Conservation (phyloP, 2,888 invertebrate genomes). For the Polydrusus tereticollis region DNA sequence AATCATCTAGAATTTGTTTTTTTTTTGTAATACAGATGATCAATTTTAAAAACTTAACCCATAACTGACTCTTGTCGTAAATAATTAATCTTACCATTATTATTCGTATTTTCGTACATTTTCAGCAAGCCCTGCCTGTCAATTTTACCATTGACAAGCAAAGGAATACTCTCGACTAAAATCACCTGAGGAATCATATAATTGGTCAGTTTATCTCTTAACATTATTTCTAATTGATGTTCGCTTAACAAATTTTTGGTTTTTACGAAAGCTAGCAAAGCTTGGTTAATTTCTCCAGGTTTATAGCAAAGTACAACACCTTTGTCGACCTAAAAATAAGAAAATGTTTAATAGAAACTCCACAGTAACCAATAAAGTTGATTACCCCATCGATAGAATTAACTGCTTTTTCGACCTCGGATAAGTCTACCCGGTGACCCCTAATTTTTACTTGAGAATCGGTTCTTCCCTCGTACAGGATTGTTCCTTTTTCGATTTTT, state of each 20-base stretch:
- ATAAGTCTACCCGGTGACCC: conserved; percentile 87
- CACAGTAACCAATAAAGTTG: background rate
- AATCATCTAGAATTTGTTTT: conserved; percentile 66
- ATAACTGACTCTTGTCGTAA: too few species aligned
- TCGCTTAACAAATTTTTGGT: conserved; percentile 67
- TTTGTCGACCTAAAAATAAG: conserved; percentile 72
- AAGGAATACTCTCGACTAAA: conserved; percentile 80
- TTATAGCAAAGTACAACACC: conserved; percentile 85
- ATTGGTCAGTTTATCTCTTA: conserved; percentile 76
- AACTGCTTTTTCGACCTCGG: conserved; percentile 85
- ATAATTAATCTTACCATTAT: conserved; percentile 76
- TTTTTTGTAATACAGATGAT: too few species aligned
- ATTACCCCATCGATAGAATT: conserved; percentile 70
- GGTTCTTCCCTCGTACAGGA: conserved; percentile 85
- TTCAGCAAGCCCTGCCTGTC: conserved; percentile 84
- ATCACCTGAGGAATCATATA: conserved; percentile 88
- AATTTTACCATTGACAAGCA: conserved; percentile 88
- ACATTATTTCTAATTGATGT: conserved; percentile 74
- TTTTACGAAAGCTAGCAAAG: conserved; percentile 77
- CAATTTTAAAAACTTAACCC: too few species aligned
- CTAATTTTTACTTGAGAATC: conserved; percentile 89
- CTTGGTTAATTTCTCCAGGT: conserved; percentile 79
- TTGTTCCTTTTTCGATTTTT: conserved; percentile 73
- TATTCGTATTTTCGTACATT: conserved; percentile 80
- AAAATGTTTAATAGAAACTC: background rate